Conservation (phyloP, 2,113 vertebrate genomes). For the Holacanthus passer region DNA sequence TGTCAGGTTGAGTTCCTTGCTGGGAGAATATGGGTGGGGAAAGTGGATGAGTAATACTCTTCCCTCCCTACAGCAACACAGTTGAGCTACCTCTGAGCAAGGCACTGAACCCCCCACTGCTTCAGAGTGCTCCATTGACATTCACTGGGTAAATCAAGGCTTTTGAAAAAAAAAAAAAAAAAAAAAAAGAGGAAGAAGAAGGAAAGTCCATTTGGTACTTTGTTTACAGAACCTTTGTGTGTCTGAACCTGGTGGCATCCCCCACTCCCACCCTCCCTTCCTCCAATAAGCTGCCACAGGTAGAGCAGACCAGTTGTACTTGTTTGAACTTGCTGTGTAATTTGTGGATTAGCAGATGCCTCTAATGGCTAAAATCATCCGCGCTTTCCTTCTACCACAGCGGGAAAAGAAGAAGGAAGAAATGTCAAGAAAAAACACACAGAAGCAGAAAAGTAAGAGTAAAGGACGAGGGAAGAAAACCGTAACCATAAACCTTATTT, state of each 20-base stretch:
- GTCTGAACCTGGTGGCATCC: conserved; percentile 31
- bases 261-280: not conserved
- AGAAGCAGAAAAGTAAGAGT: not conserved
- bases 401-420: no score
- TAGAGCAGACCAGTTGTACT: conserved; percentile 70
- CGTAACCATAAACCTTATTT: not conserved
- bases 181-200: no score
- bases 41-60: conserved; percentile 43
- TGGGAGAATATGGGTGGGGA: conserved; percentile 59
- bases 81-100: conserved; percentile 61
- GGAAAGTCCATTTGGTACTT: conserved; percentile 4
- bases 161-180: not conserved
- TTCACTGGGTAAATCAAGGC: not conserved
- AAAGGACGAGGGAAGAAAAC: not conserved
- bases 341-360: conserved; percentile 92
- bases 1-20: conserved; percentile 31
- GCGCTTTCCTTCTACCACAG: conserved; percentile 35
- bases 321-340: conserved; percentile 93
- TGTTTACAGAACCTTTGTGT: conserved; percentile 12
- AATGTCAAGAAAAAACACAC: not conserved
- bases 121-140: not conserved
- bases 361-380: conserved; percentile 87
- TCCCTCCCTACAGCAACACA: conserved; percentile 26
- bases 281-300: conserved; percentile 37
- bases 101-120: conserved; percentile 24